A percentile compares a stretch with the other conserved stretches of the same genome.
phyloP scores from a whole-genome alignment of 2,888 invertebrate species.

The Scaptomyza parva region DNA sequence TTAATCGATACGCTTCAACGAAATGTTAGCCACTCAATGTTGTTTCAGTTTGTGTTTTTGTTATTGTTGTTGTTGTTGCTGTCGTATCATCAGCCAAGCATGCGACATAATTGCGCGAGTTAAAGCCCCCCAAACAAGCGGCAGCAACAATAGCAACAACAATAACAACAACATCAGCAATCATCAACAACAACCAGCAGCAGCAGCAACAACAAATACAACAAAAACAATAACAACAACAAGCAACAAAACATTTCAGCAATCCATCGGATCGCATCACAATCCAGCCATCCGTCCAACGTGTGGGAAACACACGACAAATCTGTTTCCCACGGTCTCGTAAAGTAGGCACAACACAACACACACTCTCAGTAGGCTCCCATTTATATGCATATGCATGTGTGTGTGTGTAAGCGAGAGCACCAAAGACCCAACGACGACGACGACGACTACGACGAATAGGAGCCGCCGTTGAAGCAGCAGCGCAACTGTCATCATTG shows the following conservation, averaged over 20 bases:
- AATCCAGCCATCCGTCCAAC: conserved; percentile 85
- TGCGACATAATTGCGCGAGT: conserved; percentile 83
- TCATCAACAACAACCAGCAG: conserved; percentile 37
- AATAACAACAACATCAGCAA: conserved; percentile 31
- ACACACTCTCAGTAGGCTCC: conserved; percentile 62
- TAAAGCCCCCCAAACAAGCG: conserved; percentile 77
- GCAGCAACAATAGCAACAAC: conserved; percentile 43
- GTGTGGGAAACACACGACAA: conserved; percentile 85
- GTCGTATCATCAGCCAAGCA: conserved; percentile 82
- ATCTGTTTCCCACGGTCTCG: conserved; percentile 85
- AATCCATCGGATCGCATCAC: conserved; percentile 83
- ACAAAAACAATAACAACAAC: conserved; percentile 51
- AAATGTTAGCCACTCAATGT: conserved; percentile 71
- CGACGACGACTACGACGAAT: conserved; percentile 66
- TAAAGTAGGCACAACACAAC: conserved; percentile 82
- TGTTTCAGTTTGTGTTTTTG: conserved; percentile 28
- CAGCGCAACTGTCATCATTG: conserved; percentile 83
- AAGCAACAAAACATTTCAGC: conserved; percentile 77
- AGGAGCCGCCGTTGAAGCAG: conserved; percentile 71
- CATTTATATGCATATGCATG: conserved; percentile 56
- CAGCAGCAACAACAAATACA: conserved; percentile 40
- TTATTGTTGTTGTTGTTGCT: conserved; percentile 17
- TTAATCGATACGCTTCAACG: conserved; percentile 82
- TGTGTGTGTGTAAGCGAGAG: conserved; percentile 35
- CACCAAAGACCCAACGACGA: conserved; percentile 49